These are phyloP conservation scores for Anniella stebbinsi DNA, from an alignment of 2,797 vertebrate genomes.

Conservation along the genomic window DNA sequence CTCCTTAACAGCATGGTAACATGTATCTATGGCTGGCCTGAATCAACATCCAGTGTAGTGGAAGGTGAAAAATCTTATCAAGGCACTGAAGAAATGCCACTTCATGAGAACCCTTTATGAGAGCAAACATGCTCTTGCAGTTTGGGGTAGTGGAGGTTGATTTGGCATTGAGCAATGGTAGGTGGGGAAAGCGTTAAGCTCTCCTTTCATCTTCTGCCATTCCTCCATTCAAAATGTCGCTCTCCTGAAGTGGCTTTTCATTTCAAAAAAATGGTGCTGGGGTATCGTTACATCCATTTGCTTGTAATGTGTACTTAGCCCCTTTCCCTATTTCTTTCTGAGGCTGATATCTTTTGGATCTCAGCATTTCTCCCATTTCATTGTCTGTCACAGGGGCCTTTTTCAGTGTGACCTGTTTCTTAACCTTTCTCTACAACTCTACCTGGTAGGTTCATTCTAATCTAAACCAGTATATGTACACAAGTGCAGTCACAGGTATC, in stretches of 20 bases:
- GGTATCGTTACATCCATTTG: neutral
- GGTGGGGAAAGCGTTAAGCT: neutral
- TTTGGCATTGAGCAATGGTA: neutral
- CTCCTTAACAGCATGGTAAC: neutral
- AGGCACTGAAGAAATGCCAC: neutral
- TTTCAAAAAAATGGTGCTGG: neutral
- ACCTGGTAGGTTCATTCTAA: conserved; percentile 10
- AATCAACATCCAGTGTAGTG: neutral
- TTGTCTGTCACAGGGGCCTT: neutral
- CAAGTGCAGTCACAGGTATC: neutral
- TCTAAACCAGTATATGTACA: conserved; percentile 1
- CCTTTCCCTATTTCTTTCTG: neutral
- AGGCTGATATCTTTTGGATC: neutral
- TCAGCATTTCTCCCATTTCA: neutral
- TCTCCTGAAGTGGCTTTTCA: neutral
- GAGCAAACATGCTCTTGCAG: neutral
- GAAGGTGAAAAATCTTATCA: neutral
- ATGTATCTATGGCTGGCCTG: neutral
- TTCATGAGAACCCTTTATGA: neutral
- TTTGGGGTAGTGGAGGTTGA: neutral
- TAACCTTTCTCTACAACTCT: neutral
- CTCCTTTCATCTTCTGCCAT: neutral
- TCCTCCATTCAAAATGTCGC: neutral
- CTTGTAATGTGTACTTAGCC: neutral
- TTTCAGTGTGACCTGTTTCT: neutral